Conservation (phyloP, 2,113 vertebrate genomes). For the Mesoclemmys tuberculata region DNA sequence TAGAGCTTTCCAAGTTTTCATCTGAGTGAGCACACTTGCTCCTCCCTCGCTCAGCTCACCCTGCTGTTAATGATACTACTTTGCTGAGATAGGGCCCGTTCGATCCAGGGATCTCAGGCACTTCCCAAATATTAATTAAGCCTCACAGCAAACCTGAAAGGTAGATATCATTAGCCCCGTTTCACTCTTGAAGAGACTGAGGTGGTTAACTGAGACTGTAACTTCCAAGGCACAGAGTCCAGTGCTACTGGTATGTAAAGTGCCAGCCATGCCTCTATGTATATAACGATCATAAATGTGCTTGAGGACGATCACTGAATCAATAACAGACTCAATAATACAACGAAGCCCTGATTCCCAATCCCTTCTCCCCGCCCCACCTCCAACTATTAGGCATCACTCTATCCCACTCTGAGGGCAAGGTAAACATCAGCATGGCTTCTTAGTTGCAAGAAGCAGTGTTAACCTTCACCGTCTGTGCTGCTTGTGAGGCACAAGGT, state of each 20-base stretch:
- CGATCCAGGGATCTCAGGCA: background rate
- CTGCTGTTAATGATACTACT: background rate
- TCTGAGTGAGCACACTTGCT: background rate
- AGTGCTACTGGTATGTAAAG: background rate
- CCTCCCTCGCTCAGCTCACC: background rate
- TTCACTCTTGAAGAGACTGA: background rate
- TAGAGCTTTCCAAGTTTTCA: background rate
- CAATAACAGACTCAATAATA: background rate
- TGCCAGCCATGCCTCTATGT: background rate
- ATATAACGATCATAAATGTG: background rate
- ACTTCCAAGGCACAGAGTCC: background rate
- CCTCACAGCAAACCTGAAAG: rapidly evolving
- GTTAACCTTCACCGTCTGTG: background rate
- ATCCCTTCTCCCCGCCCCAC: rapidly evolving
- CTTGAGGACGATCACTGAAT: background rate
- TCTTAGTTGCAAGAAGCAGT: rapidly evolving
- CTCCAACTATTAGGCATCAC: rapidly evolving
- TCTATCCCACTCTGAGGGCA: background rate
- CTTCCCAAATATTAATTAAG: background rate
- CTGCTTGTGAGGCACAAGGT: background rate
- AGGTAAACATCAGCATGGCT: background rate
- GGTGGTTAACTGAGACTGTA: background rate
- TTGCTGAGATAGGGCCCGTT: background rate
- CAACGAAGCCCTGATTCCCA: background rate
- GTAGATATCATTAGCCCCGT: background rate